phyloP scores from a whole-genome alignment of 2,888 invertebrate genomes.

The Herminia tarsipennalis region DNA sequence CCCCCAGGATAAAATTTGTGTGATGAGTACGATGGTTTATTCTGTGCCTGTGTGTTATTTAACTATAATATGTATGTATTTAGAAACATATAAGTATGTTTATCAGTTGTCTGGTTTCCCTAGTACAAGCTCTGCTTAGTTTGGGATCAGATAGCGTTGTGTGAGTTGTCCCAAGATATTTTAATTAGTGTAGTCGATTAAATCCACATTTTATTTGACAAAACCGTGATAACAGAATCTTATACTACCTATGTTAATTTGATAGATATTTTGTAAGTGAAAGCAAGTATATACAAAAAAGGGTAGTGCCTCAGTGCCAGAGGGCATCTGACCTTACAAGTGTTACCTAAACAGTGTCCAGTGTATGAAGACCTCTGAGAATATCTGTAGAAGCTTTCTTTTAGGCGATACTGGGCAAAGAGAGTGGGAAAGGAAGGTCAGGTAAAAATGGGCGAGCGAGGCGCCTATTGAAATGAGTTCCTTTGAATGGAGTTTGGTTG shows the following conservation, averaged over 20 bases:
- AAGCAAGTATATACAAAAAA: constrained; percentile 44
- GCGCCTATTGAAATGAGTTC: constrained; percentile 43
- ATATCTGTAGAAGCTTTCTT: constrained; percentile 8
- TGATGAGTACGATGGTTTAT: no score
- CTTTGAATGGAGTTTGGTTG: constrained; percentile 38
- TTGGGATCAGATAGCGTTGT: no score
- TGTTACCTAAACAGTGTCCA: constrained; percentile 42
- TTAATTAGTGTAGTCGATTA: no score
- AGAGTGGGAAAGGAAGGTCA: constrained; percentile 17
- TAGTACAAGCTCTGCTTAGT: no score
- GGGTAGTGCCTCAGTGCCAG: constrained; percentile 37
- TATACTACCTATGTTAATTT: constrained; percentile 42
- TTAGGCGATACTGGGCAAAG: constrained; percentile 18
- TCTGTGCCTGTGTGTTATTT: no score
- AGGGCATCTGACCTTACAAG: constrained; percentile 43
- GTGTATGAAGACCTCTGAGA: constrained; percentile 24
- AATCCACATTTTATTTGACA: constrained; percentile 27
- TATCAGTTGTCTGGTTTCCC: no score
- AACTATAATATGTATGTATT: no score
- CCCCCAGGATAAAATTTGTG: no score
- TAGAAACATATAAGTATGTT: no score
- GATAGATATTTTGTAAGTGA: constrained; percentile 43
- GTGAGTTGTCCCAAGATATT: no score
- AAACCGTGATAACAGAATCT: constrained; percentile 17
- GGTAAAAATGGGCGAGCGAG: constrained; percentile 17